Conservation (phyloP, 2,888 invertebrate genomes). For the Alloplasta piceator region DNA sequence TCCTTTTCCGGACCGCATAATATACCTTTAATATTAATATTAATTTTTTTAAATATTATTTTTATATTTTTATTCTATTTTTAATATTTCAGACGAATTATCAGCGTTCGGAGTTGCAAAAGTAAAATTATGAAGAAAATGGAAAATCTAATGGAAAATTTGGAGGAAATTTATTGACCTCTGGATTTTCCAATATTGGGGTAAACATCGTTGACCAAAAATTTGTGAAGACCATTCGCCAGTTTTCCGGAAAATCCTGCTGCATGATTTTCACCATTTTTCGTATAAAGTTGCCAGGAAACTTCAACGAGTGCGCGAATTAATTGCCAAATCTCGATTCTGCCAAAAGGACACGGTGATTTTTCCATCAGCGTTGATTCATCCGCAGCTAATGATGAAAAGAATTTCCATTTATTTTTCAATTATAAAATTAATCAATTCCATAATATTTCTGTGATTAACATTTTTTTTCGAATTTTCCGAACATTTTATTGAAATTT, state of each 20-base stretch:
- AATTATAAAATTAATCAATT: too few species aligned
- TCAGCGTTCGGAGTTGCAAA: too few species aligned
- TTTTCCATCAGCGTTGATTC: conserved; percentile 78
- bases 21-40: conserved; percentile 47
- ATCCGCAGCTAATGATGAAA: conserved; percentile 62
- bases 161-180: conserved; percentile 78
- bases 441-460: too few species aligned
- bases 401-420: too few species aligned
- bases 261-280: conserved; percentile 79
- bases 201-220: conserved; percentile 84
- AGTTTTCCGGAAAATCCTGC: conserved; percentile 84
- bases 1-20: conserved; percentile 68
- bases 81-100: too few species aligned
- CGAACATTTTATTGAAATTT: not conserved
- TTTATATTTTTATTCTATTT: too few species aligned
- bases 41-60: too few species aligned
- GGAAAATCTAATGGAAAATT: not conserved
- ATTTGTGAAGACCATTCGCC: conserved; percentile 84
- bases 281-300: conserved; percentile 84
- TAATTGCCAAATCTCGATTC: conserved; percentile 87
- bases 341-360: conserved; percentile 86
- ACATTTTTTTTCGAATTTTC: conserved; percentile 74
- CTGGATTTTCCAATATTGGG: conserved; percentile 82
- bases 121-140: too few species aligned
- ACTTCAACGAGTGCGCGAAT: conserved; percentile 85